phyloP scores from a whole-genome alignment of 2,113 vertebrate species.

The Prunella himalayana region DNA sequence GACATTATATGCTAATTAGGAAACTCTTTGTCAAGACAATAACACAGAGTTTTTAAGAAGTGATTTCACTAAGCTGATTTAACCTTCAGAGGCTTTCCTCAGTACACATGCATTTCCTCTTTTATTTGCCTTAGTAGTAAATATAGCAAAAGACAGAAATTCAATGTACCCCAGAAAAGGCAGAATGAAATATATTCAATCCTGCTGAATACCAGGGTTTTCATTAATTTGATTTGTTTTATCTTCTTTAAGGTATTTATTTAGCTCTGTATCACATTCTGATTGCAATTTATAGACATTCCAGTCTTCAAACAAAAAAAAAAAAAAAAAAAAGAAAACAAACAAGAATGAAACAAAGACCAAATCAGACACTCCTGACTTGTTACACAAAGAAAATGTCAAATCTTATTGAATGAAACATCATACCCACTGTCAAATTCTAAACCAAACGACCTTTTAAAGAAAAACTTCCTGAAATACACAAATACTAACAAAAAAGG shows the following conservation, averaged over 20 bases:
- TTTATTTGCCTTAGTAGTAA: not conserved
- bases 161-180: not conserved
- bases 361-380: not conserved
- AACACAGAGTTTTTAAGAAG: not conserved
- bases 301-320: not conserved
- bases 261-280: not conserved
- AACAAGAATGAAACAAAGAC: too few relatives aligned
- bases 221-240: not conserved
- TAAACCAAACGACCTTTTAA: not conserved
- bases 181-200: not conserved
- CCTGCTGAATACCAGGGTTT: not conserved
- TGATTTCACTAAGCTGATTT: not conserved
- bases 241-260: not conserved
- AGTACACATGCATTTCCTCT: not conserved
- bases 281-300: not conserved
- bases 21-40: not conserved
- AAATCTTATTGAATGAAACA: not conserved
- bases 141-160: not conserved
- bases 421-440: not conserved
- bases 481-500: not conserved
- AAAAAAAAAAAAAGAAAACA: not conserved
- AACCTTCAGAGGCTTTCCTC: not conserved
- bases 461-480: not conserved
- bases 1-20: not conserved
- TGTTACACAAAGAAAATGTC: not conserved